Conservation (phyloP, 2,113 vertebrate genomes). For the Microtus montanus region DNA sequence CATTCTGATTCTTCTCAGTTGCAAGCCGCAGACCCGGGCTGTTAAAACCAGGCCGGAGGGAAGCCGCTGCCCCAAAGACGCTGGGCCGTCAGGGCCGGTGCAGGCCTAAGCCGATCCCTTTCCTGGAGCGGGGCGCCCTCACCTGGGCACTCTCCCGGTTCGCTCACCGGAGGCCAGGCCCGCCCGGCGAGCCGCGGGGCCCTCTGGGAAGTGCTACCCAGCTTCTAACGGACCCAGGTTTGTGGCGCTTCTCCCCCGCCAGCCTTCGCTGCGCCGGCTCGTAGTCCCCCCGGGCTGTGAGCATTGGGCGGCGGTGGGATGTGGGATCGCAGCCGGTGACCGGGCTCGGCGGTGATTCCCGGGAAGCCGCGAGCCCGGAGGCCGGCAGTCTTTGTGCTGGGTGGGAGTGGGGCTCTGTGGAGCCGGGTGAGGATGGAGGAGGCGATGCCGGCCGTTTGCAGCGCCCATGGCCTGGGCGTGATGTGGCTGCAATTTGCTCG, state of each 20-base stretch:
- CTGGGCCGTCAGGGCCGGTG: accelerated
- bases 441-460: not conserved
- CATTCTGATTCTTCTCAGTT: not conserved
- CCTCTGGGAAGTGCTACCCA: slow-evolving; percentile 57
- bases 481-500: not conserved
- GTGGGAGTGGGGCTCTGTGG: not conserved
- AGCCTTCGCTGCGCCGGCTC: accelerated
- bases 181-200: not conserved
- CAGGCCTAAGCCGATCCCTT: not conserved
- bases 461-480: not conserved
- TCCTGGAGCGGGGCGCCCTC: not conserved
- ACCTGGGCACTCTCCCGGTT: not conserved
- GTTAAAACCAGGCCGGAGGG: not conserved
- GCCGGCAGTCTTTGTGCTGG: not conserved
- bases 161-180: not conserved
- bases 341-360: slow-evolving; percentile 16
- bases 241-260: not conserved
- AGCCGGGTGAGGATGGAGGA: not conserved
- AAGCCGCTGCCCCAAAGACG: not conserved
- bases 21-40: not conserved
- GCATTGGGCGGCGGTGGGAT: not conserved
- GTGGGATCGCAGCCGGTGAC: not conserved
- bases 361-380: not conserved
- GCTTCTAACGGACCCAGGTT: slow-evolving; percentile 17
- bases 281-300: not conserved